Evolutionary conservation across 2,797 vertebrate species (phyloP).

Genomic region (Sebastes oblongus): DNA sequence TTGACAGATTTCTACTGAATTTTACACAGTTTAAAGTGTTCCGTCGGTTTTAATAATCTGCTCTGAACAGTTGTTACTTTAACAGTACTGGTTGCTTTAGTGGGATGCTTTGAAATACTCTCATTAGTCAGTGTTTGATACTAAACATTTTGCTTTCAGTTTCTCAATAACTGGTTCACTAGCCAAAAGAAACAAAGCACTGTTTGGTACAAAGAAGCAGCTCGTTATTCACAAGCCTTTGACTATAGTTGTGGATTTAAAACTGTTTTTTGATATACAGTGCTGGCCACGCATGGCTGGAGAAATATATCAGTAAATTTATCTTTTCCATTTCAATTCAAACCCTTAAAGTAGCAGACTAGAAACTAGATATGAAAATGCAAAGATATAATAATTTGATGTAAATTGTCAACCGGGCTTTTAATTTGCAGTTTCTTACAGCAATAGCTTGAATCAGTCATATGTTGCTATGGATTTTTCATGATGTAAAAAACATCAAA

Average conservation of each 20-base stretch:
- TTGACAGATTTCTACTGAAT: constrained; percentile 40
- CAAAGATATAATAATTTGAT: neutral
- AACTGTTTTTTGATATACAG: neutral
- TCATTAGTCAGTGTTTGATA: constrained; percentile 17
- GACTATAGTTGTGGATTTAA: neutral
- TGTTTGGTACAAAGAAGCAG: neutral
- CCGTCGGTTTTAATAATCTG: constrained; percentile 4
- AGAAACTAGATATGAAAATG: neutral
- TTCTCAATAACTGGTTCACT: neutral
- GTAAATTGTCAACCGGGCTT: neutral
- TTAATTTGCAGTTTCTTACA: neutral
- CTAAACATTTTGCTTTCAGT: constrained; percentile 6
- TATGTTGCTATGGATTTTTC: neutral
- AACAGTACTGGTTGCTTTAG: neutral
- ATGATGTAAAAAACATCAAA: neutral
- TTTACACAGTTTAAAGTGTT: constrained; percentile 2
- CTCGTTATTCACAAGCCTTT: constrained; percentile 6
- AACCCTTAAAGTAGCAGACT: neutral
- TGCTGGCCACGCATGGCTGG: neutral
- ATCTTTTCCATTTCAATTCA: neutral
- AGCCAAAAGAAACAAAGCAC: neutral
- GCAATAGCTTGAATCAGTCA: neutral
- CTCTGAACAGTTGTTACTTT: neutral
- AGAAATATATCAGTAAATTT: neutral
- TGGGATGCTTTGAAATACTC: constrained; percentile 5